Evolutionary conservation across 2,113 vertebrate species (phyloP).

Genomic region (Gallinago undulata): DNA sequence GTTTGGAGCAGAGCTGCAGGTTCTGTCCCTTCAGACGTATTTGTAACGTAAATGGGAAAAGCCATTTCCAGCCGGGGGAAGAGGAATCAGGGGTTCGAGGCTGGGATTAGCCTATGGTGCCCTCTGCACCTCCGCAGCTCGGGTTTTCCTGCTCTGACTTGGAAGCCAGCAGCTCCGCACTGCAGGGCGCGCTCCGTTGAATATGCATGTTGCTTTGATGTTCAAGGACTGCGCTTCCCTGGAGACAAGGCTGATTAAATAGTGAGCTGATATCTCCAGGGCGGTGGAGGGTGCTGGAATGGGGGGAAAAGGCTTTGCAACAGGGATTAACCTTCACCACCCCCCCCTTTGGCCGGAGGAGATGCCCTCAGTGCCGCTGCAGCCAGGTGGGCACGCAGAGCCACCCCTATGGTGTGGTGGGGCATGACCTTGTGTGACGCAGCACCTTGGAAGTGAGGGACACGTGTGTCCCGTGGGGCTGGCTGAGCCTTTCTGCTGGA

Average conservation of each 20-base stretch:
- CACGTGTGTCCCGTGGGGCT: accelerated
- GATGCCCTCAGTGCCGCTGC: neutral
- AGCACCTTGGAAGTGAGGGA: accelerated
- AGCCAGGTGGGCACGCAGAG: accelerated
- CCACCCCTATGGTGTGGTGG: accelerated
- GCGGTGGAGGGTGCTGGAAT: neutral
- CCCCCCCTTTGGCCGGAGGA: neutral
- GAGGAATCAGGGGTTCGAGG: neutral
- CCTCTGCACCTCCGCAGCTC: neutral
- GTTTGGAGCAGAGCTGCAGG: neutral
- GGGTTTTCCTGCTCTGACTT: neutral
- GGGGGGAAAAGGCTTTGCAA: neutral
- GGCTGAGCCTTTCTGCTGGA: neutral
- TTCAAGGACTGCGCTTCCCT: slow-evolving; percentile 19
- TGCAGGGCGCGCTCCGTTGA: slow-evolving; percentile 13
- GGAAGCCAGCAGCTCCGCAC: neutral
- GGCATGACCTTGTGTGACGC: accelerated
- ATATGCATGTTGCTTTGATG: slow-evolving; percentile 50
- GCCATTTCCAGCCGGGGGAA: neutral
- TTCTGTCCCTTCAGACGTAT: neutral
- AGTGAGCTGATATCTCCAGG: neutral
- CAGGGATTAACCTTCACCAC: accelerated
- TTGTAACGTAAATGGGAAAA: neutral
- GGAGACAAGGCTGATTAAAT: slow-evolving; percentile 34
- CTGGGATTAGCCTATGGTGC: neutral